Percentiles rank a stretch among this genome's conserved stretches.
Evolutionary conservation across 64 coral and sea anemone genomes (phyloP).

Genomic region (Catalaphyllia jardinei): DNA sequence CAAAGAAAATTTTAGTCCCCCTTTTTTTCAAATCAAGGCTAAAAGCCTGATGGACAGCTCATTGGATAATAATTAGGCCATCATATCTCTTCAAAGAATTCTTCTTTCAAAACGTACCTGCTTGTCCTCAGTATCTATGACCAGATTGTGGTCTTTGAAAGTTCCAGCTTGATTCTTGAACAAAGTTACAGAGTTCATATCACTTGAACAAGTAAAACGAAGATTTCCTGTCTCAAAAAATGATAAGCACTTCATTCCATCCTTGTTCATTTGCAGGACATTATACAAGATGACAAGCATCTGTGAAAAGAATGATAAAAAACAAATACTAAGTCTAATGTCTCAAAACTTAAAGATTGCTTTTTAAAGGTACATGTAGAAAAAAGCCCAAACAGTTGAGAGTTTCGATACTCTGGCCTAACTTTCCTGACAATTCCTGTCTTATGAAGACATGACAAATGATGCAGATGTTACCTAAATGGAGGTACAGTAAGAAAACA

Average conservation of each 20-base stretch:
- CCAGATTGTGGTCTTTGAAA: constrained; percentile 70
- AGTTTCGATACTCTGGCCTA: too few relatives aligned
- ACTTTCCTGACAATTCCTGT: too few relatives aligned
- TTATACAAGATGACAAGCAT: constrained; percentile 70
- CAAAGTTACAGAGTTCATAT: constrained; percentile 73
- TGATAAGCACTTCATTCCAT: constrained; percentile 85
- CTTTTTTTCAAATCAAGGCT: too few relatives aligned
- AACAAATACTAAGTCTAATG: background rate
- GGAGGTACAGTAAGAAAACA: too few relatives aligned
- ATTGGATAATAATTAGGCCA: background rate
- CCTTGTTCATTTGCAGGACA: constrained; percentile 77
- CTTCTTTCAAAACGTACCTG: constrained; percentile 50
- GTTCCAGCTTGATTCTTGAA: constrained; percentile 70
- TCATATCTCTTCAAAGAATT: background rate
- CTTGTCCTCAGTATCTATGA: constrained; percentile 63
- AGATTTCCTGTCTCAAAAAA: constrained; percentile 87
- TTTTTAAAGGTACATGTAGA: too few relatives aligned
- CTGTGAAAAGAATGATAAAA: constrained; percentile 28
- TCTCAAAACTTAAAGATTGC: background rate
- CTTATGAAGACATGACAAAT: too few relatives aligned
- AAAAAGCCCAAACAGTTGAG: too few relatives aligned
- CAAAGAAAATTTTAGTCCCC: too few relatives aligned
- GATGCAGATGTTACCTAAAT: too few relatives aligned
- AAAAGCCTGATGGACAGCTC: background rate
- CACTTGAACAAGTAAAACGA: constrained; percentile 57